A percentile compares a stretch with the other conserved stretches of the same genome.
These are phyloP conservation scores for Trachelus stipa DNA, from an alignment of 2,888 invertebrate species.

Conservation along the genomic window DNA sequence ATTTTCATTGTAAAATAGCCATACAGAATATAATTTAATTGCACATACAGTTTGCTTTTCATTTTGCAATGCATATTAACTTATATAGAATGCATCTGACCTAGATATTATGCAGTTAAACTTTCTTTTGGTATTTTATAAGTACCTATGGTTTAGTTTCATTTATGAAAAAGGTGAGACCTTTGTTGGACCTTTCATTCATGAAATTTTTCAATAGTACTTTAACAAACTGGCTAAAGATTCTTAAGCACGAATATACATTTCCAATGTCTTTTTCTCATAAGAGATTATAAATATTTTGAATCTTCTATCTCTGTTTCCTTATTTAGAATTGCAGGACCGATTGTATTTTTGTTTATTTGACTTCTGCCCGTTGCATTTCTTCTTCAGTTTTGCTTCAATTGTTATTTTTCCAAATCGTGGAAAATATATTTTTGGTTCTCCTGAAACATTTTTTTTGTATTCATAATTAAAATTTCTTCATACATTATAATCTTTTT, in stretches of 20 bases:
- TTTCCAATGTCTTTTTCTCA: too few relatives aligned
- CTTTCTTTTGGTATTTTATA: background rate
- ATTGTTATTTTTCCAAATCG: background rate
- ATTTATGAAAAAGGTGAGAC: background rate
- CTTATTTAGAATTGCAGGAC: background rate
- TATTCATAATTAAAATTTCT: background rate
- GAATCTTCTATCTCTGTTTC: too few relatives aligned
- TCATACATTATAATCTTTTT: background rate
- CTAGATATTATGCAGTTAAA: background rate
- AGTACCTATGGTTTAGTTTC: background rate
- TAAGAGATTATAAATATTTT: too few relatives aligned
- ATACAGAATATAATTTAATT: background rate
- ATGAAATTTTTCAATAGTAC: background rate
- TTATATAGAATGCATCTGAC: slow-evolving; percentile 13
- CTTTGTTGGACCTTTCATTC: background rate
- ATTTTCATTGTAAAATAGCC: background rate
- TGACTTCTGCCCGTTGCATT: background rate
- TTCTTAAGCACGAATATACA: too few relatives aligned
- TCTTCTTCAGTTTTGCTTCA: background rate
- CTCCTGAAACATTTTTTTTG: background rate
- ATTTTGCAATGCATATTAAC: background rate
- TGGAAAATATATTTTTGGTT: background rate
- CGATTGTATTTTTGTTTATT: background rate
- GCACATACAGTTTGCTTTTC: background rate
- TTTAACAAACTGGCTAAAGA: background rate